Evolutionary conservation across 2,888 invertebrate genomes (phyloP).

Genomic region (Dusona sp.): DNA sequence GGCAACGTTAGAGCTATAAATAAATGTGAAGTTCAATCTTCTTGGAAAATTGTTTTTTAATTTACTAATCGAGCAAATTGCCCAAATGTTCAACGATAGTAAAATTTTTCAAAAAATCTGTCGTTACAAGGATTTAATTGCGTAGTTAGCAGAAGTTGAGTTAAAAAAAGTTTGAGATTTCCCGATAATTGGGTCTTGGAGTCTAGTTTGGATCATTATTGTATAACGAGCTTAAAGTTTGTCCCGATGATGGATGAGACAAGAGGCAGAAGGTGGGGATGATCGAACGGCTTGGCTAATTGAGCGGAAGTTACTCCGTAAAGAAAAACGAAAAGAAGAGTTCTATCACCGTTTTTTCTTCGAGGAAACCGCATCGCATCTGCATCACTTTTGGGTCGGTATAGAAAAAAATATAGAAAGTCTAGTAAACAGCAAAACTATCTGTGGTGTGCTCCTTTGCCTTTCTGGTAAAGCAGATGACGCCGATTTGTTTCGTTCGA

Average conservation of each 20-base stretch:
- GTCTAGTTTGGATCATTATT: constrained; percentile 38
- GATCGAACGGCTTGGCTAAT: constrained; percentile 71
- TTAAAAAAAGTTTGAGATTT: constrained; percentile 13
- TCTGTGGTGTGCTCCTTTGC: constrained; percentile 12
- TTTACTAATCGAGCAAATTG: background rate
- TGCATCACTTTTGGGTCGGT: constrained; percentile 65
- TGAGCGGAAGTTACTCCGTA: constrained; percentile 70
- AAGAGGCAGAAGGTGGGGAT: constrained; percentile 45
- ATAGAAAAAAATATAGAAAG: constrained; percentile 31
- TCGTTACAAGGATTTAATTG: constrained; percentile 20
- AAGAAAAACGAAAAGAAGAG: constrained; percentile 42
- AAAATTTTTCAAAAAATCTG: background rate
- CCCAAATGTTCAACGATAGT: background rate
- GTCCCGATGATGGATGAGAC: constrained; percentile 69
- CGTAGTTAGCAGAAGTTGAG: background rate
- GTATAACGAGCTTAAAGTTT: constrained; percentile 64
- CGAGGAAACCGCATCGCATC: constrained; percentile 65
- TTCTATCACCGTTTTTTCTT: constrained; percentile 48
- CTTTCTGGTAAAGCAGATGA: constrained; percentile 65
- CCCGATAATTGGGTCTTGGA: constrained; percentile 57
- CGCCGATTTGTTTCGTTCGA: constrained; percentile 66
- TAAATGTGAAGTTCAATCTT: background rate
- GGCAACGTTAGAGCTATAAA: background rate
- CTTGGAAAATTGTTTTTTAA: background rate
- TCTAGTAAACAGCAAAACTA: constrained; percentile 15